Evolutionary conservation across 2,113 vertebrate genomes (phyloP), one percentile per base, ranked within the genome.

Genomic region (Centrocercus urophasianus): DNA sequence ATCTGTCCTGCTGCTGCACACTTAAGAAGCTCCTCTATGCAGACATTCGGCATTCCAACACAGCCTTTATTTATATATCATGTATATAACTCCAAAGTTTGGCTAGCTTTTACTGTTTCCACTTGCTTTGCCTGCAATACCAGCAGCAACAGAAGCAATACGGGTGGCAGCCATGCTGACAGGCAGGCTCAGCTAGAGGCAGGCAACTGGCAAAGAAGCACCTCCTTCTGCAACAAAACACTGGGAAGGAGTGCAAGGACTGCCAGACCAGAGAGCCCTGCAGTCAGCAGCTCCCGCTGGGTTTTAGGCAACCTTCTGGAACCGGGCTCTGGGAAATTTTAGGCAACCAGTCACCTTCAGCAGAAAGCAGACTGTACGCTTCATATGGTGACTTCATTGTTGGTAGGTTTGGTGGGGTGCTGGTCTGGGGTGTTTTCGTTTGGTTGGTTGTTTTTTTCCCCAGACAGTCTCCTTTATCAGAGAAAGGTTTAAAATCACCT

Each of bases 31-130:
- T 71, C 15, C 57, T 78, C 17, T 79, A 43, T 72, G 8, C n/a
- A 34, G 36, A 25, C 21, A 81, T 47, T 83, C 79, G 88, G 34
- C 61, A 76, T 70, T 77, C 73, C 64, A 89, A 89, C 86, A 20
- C 17, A 63, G 40, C 10, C 40, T 71, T 47, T 71, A 43, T 50
- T 86, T 90, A 40, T 40, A 40, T 40, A 40, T 40, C 40, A 40
- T 5, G 5, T 40, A 40, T 40, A 38, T 30, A 69, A 5, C 32
- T 65, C 48, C 19, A 5, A 18, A 18, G 19, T 57, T 32, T 57
- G 54, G 54, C 54, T 32, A 18, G 54, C 17, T 57, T 57, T 32
- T 32, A 57, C 30, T 32, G 28, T 57, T 32, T 57, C 80, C 40
- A 75, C 30, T 42, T 81, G 47, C 11, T 86, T 82, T 88, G 48